These are phyloP conservation scores for Dicyrtoma fusca DNA, from an alignment of 2,888 invertebrate species.

Conservation along the genomic window DNA sequence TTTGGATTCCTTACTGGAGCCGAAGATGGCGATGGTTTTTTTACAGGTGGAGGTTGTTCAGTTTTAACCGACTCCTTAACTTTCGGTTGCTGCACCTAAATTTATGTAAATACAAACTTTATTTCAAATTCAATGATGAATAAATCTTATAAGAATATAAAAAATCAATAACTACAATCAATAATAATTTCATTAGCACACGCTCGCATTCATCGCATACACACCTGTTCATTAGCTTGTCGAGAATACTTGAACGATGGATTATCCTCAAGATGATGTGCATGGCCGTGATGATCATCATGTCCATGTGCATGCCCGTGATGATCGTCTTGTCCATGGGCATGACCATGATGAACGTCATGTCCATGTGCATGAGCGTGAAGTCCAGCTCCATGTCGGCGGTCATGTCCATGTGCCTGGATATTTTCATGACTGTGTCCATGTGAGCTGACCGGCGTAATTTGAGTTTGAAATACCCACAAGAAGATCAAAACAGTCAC, in stretches of 20 bases:
- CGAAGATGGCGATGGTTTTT: background rate
- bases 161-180: slow-evolving; percentile 5
- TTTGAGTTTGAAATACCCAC: slow-evolving; percentile 54
- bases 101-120: no score
- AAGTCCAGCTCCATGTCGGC: slow-evolving; percentile 45
- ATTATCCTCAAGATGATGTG: slow-evolving; percentile 64
- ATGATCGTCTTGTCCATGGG: slow-evolving; percentile 57
- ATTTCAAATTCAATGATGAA: slow-evolving; percentile 5
- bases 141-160: background rate
- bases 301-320: slow-evolving; percentile 57
- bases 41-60: background rate
- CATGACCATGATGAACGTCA: slow-evolving; percentile 59
- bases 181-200: background rate
- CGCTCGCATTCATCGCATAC: background rate
- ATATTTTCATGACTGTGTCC: slow-evolving; percentile 56
- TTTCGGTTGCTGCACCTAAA: slow-evolving; percentile 32
- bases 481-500: slow-evolving; percentile 47
- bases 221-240: slow-evolving; percentile 65
- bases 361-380: slow-evolving; percentile 60
- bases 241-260: slow-evolving; percentile 83
- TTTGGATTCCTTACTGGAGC: slow-evolving; percentile 48
- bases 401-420: slow-evolving; percentile 42
- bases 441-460: slow-evolving; percentile 51
- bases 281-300: slow-evolving; percentile 50
- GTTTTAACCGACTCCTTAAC: background rate